Conservation (phyloP, 2,113 vertebrate species). For the Asarcornis scutulata region DNA sequence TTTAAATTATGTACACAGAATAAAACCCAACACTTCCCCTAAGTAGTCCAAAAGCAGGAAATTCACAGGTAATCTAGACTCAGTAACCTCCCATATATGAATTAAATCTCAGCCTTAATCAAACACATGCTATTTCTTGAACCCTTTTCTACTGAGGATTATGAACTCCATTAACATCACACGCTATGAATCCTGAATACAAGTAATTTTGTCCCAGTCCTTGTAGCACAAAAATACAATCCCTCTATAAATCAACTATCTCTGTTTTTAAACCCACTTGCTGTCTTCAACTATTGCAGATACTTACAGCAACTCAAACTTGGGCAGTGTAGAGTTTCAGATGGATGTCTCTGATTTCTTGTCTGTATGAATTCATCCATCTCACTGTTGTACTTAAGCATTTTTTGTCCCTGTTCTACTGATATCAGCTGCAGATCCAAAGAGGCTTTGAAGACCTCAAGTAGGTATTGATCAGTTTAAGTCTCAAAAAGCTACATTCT, state of each 20-base stretch:
- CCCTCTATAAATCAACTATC: slow-evolving; percentile 1
- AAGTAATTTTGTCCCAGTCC: background rate
- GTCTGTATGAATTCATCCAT: slow-evolving; percentile 47
- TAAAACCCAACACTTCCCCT: background rate
- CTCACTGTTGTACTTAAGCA: background rate
- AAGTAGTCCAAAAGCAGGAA: background rate
- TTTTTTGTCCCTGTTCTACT: slow-evolving; percentile 12
- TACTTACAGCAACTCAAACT: slow-evolving; percentile 13
- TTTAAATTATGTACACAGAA: background rate
- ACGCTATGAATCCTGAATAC: background rate
- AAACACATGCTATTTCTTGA: background rate
- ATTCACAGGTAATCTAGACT: background rate
- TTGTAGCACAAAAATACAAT: slow-evolving; percentile 7
- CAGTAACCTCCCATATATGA: background rate
- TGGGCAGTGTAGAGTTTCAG: background rate
- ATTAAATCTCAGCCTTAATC: background rate
- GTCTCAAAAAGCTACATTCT: slow-evolving; percentile 26
- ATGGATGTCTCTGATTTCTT: slow-evolving; percentile 59
- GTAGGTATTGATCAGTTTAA: slow-evolving; percentile 55
- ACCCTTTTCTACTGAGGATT: background rate
- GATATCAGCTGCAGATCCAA: slow-evolving; percentile 39
- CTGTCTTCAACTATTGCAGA: background rate
- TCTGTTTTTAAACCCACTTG: slow-evolving; percentile 29
- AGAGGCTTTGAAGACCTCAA: slow-evolving; percentile 52
- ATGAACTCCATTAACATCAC: background rate